These are phyloP conservation scores for Zaprionus africanus DNA, from an alignment of 1,140 invertebrate species.

Conservation along the genomic window DNA sequence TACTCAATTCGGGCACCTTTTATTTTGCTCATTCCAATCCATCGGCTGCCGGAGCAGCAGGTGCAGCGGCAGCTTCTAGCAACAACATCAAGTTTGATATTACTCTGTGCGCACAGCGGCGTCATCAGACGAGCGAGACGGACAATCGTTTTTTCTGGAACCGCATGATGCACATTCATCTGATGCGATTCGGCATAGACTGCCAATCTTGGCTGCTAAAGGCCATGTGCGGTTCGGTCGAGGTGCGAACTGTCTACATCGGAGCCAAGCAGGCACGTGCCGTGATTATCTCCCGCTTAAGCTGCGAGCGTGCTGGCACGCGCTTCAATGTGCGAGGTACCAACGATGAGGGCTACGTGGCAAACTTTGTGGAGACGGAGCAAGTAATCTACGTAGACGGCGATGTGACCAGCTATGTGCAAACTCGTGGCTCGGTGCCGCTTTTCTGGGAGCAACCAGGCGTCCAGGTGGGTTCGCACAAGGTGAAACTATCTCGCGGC, in stretches of 20 bases:
- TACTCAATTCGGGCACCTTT: constrained; percentile 98
- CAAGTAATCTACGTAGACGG: constrained; percentile 97
- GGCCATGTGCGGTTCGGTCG: constrained; percentile 97
- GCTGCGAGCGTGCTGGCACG: constrained; percentile 98
- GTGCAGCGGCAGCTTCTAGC: constrained; percentile 73
- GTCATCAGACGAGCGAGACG: constrained; percentile 90
- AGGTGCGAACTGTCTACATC: constrained; percentile 98
- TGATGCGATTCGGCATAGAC: constrained; percentile 95
- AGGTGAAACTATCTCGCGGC: constrained; percentile 97
- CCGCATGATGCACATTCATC: constrained; percentile 95
- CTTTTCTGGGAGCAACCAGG: constrained; percentile 99
- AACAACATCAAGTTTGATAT: constrained; percentile 89
- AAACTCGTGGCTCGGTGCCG: constrained; percentile 98
- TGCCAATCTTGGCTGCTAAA: constrained; percentile 95
- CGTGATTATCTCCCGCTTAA: constrained; percentile 96
- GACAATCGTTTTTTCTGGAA: constrained; percentile 99
- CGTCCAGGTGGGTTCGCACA: constrained; percentile 99
- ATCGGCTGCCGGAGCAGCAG: constrained; percentile 61
- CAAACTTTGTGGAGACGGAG: constrained; percentile 99
- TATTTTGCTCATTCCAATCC: constrained; percentile 93
- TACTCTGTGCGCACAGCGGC: constrained; percentile 95
- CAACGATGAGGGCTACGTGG: constrained; percentile 99
- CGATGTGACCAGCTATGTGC: constrained; percentile 92
- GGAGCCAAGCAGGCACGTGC: constrained; percentile 96
- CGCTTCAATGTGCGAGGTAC: constrained; percentile 99